Percentiles rank a stretch among this genome's conserved stretches.
These are phyloP conservation scores for Paguma larvata DNA, from an alignment of 2,797 vertebrate genomes.

Conservation along the genomic window DNA sequence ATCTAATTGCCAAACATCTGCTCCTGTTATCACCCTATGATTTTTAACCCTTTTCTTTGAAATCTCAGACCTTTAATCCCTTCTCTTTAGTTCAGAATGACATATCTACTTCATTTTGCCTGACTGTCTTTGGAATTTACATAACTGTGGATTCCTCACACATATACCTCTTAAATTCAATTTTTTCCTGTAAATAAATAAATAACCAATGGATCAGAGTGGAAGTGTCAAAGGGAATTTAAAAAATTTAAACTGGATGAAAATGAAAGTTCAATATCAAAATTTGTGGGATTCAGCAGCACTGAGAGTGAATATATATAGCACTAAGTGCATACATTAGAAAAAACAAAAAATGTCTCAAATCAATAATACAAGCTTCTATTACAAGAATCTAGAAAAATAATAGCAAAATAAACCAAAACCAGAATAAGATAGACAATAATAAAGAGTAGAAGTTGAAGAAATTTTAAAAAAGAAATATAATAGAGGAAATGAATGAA, in stretches of 20 bases:
- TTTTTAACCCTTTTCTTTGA: background rate
- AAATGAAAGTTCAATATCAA: background rate
- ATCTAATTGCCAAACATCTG: background rate
- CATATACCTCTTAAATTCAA: background rate
- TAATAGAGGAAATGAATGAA: background rate
- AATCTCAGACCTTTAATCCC: background rate
- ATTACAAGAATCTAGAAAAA: background rate
- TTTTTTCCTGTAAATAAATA: background rate
- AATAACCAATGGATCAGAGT: background rate
- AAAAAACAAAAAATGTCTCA: background rate
- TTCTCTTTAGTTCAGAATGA: background rate
- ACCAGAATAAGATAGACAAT: background rate
- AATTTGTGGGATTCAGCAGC: background rate
- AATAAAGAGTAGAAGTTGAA: background rate
- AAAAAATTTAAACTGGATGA: background rate
- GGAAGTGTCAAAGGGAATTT: background rate
- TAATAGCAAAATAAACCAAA: background rate
- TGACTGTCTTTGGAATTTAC: background rate
- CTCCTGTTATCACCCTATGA: background rate
- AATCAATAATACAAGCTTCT: background rate
- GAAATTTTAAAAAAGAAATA: background rate
- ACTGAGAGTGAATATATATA: background rate
- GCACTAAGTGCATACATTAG: background rate
- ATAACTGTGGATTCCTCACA: background rate
- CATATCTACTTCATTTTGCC: background rate